Evolutionary conservation across 1,140 invertebrate genomes (phyloP).

Genomic region (Nephotettix cincticeps): DNA sequence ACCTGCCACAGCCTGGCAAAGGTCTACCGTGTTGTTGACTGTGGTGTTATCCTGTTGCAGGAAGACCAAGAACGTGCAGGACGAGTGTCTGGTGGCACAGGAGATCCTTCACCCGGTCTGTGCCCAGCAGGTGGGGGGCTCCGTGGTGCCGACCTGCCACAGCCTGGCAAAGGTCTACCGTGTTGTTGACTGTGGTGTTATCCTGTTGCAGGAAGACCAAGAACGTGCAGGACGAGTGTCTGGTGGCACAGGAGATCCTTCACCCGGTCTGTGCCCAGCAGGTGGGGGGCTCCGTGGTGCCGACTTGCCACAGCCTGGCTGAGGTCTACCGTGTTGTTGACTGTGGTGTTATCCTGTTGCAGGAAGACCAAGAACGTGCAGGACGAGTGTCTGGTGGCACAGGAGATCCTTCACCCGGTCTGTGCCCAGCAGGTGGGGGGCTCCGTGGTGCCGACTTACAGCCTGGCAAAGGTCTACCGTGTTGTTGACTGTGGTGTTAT

Average conservation of each 20-base stretch:
- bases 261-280: constrained; percentile 84
- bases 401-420: constrained; percentile 92
- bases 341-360: constrained; percentile 30
- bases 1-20: constrained; percentile 80
- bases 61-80: constrained; percentile 77
- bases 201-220: constrained; percentile 67
- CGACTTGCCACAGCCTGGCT: constrained; percentile 78
- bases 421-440: constrained; percentile 47
- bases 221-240: constrained; percentile 77
- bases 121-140: constrained; percentile 71
- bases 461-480: background rate
- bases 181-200: constrained; percentile 43
- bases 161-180: constrained; percentile 75
- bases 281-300: constrained; percentile 65
- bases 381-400: constrained; percentile 82
- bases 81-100: constrained; percentile 83
- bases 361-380: constrained; percentile 79
- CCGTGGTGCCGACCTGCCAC: constrained; percentile 75
- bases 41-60: constrained; percentile 47
- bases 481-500: background rate
- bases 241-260: constrained; percentile 82
- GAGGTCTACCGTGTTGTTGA: constrained; percentile 71
- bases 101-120: constrained; percentile 84
- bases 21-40: constrained; percentile 66
- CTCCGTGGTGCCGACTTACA: background rate